A percentile compares a stretch with the other conserved stretches of the same genome.
Evolutionary conservation across 2,797 vertebrate genomes (phyloP).

Genomic region (Anguilla anguilla): DNA sequence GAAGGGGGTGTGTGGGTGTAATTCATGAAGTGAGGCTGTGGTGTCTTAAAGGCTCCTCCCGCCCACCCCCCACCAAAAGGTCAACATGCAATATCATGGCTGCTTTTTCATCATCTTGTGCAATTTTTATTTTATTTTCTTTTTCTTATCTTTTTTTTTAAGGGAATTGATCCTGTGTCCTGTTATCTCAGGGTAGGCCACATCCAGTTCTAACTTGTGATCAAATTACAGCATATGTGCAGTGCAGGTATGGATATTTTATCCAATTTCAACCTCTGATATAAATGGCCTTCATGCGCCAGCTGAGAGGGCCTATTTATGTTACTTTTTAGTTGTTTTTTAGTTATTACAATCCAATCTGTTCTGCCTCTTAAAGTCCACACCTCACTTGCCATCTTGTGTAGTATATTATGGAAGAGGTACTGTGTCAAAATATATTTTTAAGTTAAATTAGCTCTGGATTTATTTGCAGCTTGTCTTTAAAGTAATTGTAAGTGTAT

Average conservation of each 20-base stretch:
- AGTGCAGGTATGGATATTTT: conserved; percentile 49
- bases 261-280: conserved; percentile 25
- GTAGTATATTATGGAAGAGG: conserved; percentile 13
- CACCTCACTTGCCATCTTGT: conserved; percentile 29
- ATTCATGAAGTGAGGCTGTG: neutral
- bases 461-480: conserved; percentile 31
- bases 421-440: neutral
- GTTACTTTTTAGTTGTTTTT: conserved; percentile 61
- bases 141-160: conserved; percentile 43
- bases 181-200: neutral
- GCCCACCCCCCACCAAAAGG: neutral
- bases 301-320: conserved; percentile 57
- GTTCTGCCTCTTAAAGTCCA: conserved; percentile 8
- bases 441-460: conserved; percentile 4
- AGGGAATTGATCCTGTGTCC: conserved; percentile 10
- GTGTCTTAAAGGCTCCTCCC: neutral
- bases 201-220: neutral
- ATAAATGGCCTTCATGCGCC: conserved; percentile 44
- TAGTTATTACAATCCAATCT: conserved; percentile 32
- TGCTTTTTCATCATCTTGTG: conserved; percentile 16
- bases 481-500: neutral
- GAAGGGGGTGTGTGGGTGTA: neutral
- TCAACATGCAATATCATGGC: neutral
- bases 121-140: conserved; percentile 40
- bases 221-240: conserved; percentile 31